Percentiles rank a stretch among this genome's conserved stretches.
These are phyloP conservation scores for Xiphophorus hellerii DNA, from an alignment of 2,113 vertebrate species.

Conservation along the genomic window DNA sequence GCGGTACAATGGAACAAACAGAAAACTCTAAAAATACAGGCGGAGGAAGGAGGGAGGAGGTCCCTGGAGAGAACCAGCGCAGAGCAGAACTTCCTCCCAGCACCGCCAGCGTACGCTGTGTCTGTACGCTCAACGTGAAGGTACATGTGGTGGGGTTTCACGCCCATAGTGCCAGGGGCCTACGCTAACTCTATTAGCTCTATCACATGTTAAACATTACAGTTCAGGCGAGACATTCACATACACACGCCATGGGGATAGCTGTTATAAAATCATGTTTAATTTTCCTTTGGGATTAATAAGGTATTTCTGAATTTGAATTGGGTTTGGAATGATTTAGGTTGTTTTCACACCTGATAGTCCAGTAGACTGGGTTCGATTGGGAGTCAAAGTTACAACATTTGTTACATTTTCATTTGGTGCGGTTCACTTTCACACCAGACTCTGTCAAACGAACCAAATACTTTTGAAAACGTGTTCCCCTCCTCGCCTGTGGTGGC, in stretches of 20 bases:
- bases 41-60: slow-evolving; percentile 35
- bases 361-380: no score
- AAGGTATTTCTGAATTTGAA: no score
- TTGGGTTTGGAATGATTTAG: no score
- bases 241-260: background rate
- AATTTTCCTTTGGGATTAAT: no score
- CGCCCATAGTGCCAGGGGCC: background rate
- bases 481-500: no score
- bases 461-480: no score
- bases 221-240: background rate
- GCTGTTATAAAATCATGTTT: no score
- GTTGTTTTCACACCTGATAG: no score
- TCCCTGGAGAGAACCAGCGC: slow-evolving; percentile 15
- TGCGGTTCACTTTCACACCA: no score
- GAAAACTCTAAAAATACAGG: slow-evolving; percentile 53
- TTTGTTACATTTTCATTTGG: no score
- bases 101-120: background rate
- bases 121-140: background rate
- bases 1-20: slow-evolving; percentile 56
- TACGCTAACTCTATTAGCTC: background rate
- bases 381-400: no score
- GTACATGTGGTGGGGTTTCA: background rate
- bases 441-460: no score
- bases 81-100: slow-evolving; percentile 15
- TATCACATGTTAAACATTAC: slow-evolving; percentile 1